A percentile compares a stretch with the other conserved stretches of the same genome.
phyloP scores from a whole-genome alignment of 2,888 invertebrate species.

The Plagodis dolabraria region DNA sequence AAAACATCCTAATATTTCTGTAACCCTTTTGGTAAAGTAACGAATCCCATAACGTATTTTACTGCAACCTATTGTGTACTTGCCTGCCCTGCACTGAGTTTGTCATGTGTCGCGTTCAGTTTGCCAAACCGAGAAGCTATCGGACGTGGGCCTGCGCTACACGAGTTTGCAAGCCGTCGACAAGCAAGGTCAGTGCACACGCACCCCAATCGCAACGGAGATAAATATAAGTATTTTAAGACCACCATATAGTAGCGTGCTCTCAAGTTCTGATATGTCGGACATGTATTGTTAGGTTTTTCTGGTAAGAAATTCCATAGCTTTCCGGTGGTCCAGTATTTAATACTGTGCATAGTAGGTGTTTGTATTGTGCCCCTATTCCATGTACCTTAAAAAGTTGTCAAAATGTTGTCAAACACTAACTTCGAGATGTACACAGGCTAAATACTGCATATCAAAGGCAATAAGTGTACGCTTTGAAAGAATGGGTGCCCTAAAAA shows the following conservation, averaged over 20 bases:
- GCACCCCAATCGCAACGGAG: constrained; percentile 9
- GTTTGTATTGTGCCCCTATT: too few relatives aligned
- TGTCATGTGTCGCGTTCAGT: constrained; percentile 29
- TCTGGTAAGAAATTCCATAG: too few relatives aligned
- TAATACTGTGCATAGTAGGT: too few relatives aligned
- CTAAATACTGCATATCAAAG: too few relatives aligned
- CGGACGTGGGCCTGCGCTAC: constrained; percentile 84
- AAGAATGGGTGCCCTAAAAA: too few relatives aligned
- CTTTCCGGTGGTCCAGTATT: too few relatives aligned
- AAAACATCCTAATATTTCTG: too few relatives aligned
- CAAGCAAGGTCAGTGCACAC: constrained; percentile 82
- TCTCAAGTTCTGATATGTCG: constrained; percentile 8
- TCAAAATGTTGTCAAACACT: too few relatives aligned
- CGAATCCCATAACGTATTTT: constrained; percentile 21
- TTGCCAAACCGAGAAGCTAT: constrained; percentile 53
- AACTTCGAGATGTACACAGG: too few relatives aligned
- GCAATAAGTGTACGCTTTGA: too few relatives aligned
- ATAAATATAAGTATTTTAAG: background rate
- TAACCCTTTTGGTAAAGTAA: too few relatives aligned
- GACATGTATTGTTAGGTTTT: background rate
- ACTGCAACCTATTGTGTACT: constrained; percentile 27
- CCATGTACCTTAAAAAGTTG: too few relatives aligned
- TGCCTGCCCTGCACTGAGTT: constrained; percentile 22
- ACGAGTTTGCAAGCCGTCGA: constrained; percentile 88
- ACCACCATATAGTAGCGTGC: background rate